Base-by-base conservation (phyloP, 2,888 invertebrate species). In the Chrysotoxum bicinctum region DNA sequence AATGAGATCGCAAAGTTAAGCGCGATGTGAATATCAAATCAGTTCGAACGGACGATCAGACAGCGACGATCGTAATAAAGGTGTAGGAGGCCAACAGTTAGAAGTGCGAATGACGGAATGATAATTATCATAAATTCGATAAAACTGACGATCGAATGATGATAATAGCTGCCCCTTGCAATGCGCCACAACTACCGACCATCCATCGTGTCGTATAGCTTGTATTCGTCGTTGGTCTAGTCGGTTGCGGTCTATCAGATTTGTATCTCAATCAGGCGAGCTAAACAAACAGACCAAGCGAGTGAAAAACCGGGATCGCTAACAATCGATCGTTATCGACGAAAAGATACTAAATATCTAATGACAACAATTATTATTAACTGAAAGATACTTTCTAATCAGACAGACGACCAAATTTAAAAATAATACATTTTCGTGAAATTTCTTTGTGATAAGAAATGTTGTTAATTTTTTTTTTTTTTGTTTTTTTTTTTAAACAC, bases 121-220 rank as follows among this genome's bases (percentile, higher is more conserved):
- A 80, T 45, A 84, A 84, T 84, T 84, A 84, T 84, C 84, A 76
- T 84, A 80, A 84, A 80, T 84, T 76, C 75, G 84, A 84, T 84
- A 76, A 84, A 84, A 80, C 62, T 76, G 66, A 79, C 79, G 37
- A 60, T 79, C 70, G 66, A 58, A 64, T 48, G 79, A 54, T 84
- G 75, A 79, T 79, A 74, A 69, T 60, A 66, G 45, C n/a, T 50
- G 19, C 40, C 58, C 10, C 72, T 64, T 43, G 19, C 32, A 66
- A 66, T 21, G 48, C 48, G 19, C 48, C 10, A 48, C 21, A 16
- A 35, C 48, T 16, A 12, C 7, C 50, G 10, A 23, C 37, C 14
- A 37, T 14, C 3, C 30, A 21, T 12, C 56, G 9, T 21, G 14
- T 3, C 21, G n/a, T 12, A 26, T 48, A 40, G 14, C 0, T 26